Conservation (phyloP, 2,113 vertebrate genomes). For the Chionomys nivalis region DNA sequence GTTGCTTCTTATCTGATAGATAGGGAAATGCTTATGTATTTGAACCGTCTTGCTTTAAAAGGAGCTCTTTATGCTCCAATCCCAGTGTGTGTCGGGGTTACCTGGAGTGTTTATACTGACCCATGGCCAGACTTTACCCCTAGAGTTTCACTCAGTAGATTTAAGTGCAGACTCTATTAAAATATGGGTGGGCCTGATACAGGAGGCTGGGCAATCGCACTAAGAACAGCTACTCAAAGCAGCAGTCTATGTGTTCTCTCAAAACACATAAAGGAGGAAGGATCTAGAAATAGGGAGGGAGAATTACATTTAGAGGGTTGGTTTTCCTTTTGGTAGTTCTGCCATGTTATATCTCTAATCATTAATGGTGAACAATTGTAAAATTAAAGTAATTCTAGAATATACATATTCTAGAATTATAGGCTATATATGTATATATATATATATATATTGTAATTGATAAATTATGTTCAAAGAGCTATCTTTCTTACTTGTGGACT, state of each 20-base stretch:
- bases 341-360: not conserved
- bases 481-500: not conserved
- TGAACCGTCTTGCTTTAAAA: not conserved
- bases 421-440: too few species aligned
- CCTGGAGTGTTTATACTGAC: not conserved
- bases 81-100: not conserved
- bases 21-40: not conserved
- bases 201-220: rapidly evolving
- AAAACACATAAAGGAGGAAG: not conserved
- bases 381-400: not conserved
- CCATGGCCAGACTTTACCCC: not conserved
- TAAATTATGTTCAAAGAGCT: not conserved
- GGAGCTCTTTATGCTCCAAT: not conserved
- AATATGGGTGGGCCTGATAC: not conserved
- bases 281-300: not conserved
- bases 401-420: not conserved
- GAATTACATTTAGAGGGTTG: not conserved
- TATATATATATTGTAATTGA: not conserved
- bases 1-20: not conserved
- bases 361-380: not conserved
- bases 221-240: not conserved
- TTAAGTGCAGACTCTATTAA: not conserved
- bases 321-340: not conserved
- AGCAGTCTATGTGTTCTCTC: not conserved
- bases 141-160: not conserved